Base-by-base conservation (phyloP, 2,888 invertebrate genomes). In the Orchesellides sinensis region DNA sequence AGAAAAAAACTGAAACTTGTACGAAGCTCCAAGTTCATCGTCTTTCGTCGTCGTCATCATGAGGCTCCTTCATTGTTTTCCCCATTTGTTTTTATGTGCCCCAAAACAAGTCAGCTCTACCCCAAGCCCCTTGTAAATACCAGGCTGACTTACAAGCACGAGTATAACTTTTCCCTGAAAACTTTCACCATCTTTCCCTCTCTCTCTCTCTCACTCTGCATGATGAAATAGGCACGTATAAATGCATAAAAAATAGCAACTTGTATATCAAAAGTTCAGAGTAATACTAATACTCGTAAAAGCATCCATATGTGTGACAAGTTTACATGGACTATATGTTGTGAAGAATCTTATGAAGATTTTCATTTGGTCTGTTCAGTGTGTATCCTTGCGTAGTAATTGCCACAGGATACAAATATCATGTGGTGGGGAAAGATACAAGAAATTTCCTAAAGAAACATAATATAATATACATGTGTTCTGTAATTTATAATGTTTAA, bases 1-100 rank as follows among this genome's bases (percentile, higher is more conserved):
- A n/a, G n/a, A 40, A n/a, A 40, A n/a, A 40, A n/a, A 40, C 14
- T 40, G 40, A 8, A 40, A 40, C 40, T n/a, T 40, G 40, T n/a
- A n/a, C n/a, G n/a, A n/a, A n/a, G 40, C 10, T 40, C 40, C n/a
- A n/a, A n/a, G n/a, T 32, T 32, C 32, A 6, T n/a, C 40, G 2
- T 5, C 40, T 40, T 14, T 40, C 2, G 4, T 40, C n/a, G n/a
- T 40, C 40, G 2, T 5, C 10, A 32, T 32, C 32, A 59, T 59
- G 59, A 59, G 19, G 8, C 59, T 59, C 59, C n/a, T n/a, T n/a
- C 23, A 59, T 59, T 59, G 59, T 59, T 59, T 59, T 56, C 10
- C 23, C 59, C 59, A 59, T 59, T 59, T 59, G 59, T 59, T 59
- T 29, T 59, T 59, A 59, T 59, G 59, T 59, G 10, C 5, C n/a